These are phyloP conservation scores for Sapajus apella DNA, from an alignment of 2,113 vertebrate genomes.

Conservation along the genomic window DNA sequence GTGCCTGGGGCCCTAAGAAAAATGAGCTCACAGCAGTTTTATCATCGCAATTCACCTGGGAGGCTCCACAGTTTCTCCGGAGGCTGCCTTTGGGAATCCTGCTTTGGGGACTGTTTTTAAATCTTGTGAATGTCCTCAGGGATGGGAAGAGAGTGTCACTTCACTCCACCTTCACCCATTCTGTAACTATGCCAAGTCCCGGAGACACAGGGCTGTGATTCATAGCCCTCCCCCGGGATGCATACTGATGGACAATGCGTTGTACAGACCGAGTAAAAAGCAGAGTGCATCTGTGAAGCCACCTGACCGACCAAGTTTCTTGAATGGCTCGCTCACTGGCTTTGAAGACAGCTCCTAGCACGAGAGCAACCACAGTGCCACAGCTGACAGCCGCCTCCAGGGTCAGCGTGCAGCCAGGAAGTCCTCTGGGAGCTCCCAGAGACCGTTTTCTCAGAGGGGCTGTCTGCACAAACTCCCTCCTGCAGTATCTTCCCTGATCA, in stretches of 20 bases:
- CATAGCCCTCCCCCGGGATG: not conserved
- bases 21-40: not conserved
- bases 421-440: not conserved
- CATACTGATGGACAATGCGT: accelerated
- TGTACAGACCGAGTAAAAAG: not conserved
- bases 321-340: not conserved
- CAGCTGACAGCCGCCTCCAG: not conserved
- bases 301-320: not conserved
- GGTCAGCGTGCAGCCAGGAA: accelerated
- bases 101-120: not conserved
- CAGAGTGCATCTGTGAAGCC: not conserved
- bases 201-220: not conserved
- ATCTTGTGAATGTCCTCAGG: not conserved
- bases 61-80: not conserved
- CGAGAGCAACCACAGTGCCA: not conserved
- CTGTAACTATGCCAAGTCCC: not conserved
- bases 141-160: not conserved
- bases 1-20: not conserved
- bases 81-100: not conserved
- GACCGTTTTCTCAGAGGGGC: not conserved
- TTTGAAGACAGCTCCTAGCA: not conserved
- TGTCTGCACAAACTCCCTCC: too few species aligned
- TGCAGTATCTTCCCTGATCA: not conserved
- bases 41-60: not conserved
- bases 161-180: not conserved